Evolutionary conservation across 2,888 invertebrate species (phyloP).

Genomic region (Callyntrura sp.): DNA sequence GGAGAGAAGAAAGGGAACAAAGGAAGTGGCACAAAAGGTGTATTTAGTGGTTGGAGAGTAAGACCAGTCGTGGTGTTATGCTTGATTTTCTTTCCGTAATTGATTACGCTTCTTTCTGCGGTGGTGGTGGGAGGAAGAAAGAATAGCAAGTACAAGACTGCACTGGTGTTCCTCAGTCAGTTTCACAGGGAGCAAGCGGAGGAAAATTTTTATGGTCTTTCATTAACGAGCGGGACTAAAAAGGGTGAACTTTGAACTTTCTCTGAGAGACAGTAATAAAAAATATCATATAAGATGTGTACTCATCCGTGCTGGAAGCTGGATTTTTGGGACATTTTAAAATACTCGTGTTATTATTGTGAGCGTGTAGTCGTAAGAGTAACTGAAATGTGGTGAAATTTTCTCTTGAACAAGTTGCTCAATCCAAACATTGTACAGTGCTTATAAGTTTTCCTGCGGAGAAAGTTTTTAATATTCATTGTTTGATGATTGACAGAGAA

Average conservation of each 20-base stretch:
- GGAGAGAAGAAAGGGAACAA: slow-evolving; percentile 11
- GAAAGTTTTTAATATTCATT: too few species aligned
- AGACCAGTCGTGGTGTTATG: not conserved
- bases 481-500: too few species aligned
- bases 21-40: slow-evolving; percentile 1
- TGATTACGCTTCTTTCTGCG: slow-evolving; percentile 21
- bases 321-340: too few species aligned
- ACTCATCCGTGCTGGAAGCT: too few species aligned
- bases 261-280: not conserved
- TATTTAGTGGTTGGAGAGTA: not conserved
- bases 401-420: too few species aligned
- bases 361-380: too few species aligned
- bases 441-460: too few species aligned
- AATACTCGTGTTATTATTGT: too few species aligned
- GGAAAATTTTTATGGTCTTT: slow-evolving; percentile 31
- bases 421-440: too few species aligned
- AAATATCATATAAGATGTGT: too few species aligned
- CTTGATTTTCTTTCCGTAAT: slow-evolving; percentile 34
- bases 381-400: too few species aligned
- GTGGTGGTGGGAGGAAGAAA: slow-evolving; percentile 5
- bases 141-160: not conserved
- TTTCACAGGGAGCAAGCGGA: not conserved
- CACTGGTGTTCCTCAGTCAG: not conserved
- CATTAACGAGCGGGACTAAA: slow-evolving; percentile 22
- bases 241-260: slow-evolving; percentile 53